These are phyloP conservation scores for Channallabes apus DNA, from an alignment of 2,797 vertebrate species.

Conservation along the genomic window DNA sequence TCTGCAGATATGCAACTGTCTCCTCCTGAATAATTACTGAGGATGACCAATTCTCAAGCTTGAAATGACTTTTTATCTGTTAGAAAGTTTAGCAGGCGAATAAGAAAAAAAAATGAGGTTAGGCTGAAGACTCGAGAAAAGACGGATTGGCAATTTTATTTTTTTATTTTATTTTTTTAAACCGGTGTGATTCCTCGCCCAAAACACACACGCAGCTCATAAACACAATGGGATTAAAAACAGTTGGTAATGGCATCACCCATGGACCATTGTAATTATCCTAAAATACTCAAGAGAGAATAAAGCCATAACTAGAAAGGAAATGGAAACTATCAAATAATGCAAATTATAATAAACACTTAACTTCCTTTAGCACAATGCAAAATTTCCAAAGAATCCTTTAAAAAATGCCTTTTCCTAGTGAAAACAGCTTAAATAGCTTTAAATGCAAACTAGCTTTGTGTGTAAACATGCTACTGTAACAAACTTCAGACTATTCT, in stretches of 20 bases:
- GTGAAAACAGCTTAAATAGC: neutral
- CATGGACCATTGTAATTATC: neutral
- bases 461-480: slow-evolving; percentile 2
- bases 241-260: neutral
- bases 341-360: neutral
- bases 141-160: neutral
- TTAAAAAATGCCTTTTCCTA: neutral
- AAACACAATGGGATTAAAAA: neutral
- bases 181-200: neutral
- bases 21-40: slow-evolving; percentile 65
- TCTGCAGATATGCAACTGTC: slow-evolving; percentile 78
- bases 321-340: neutral
- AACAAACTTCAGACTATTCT: neutral
- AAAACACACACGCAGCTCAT: neutral
- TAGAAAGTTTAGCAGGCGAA: slow-evolving; percentile 45
- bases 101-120: slow-evolving; percentile 45
- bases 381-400: neutral
- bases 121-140: neutral
- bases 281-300: neutral
- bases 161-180: neutral
- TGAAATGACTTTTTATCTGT: slow-evolving; percentile 54
- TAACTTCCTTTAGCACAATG: neutral
- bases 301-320: neutral
- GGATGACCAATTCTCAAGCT: slow-evolving; percentile 63
- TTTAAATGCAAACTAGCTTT: neutral